Base-by-base conservation (phyloP, 2,113 vertebrate genomes). In the Haplotaxodon microlepis region DNA sequence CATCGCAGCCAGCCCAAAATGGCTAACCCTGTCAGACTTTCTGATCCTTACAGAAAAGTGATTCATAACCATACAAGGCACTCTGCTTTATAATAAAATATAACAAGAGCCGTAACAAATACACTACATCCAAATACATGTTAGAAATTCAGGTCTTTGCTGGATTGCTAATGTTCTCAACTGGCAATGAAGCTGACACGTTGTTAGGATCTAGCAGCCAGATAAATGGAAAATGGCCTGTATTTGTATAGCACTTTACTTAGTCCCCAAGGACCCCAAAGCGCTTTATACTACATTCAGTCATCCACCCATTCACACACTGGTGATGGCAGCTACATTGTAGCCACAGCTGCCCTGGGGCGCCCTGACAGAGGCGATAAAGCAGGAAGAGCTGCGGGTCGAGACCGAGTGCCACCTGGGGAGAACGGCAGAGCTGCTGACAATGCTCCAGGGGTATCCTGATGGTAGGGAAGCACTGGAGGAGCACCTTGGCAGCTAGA, bases 141-240 rank as follows among this genome's bases (percentile, higher is more conserved):
- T 2, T 59, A 2, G 56, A 0, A 59, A 17, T 31, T 59, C 56
- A 31, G 27, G 56, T 59, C 56, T 59, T 59, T 59, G 56, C 27
- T 59, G 56, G 27, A 59, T 2, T 40, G 63, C 36, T 71, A 40
- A 9, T 71, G 19, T 71, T 36, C 11, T n/a, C 36, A 47, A 40
- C 19, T 84, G 63, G 34, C 61, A 3, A 3, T 4, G 2, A 38
- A 54, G 47, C 27, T 59, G 27, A 12, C 17, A 9, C 8, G 24
- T 24, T 45, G 4, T 24, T 31, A 7, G 9, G 12, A 29, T 47
- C 34, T 21, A 69, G 34, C 19, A n/a, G 24, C 24, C 24, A 24
- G 19, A n/a, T 36, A 63, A 36, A 53, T 53, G 50, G 50, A 0
- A 53, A 53, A 53, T 53, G 9, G 50, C 0, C 50, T 53, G 50